phyloP scores from a whole-genome alignment of 2,113 vertebrate species.

The Grallaria varia region DNA sequence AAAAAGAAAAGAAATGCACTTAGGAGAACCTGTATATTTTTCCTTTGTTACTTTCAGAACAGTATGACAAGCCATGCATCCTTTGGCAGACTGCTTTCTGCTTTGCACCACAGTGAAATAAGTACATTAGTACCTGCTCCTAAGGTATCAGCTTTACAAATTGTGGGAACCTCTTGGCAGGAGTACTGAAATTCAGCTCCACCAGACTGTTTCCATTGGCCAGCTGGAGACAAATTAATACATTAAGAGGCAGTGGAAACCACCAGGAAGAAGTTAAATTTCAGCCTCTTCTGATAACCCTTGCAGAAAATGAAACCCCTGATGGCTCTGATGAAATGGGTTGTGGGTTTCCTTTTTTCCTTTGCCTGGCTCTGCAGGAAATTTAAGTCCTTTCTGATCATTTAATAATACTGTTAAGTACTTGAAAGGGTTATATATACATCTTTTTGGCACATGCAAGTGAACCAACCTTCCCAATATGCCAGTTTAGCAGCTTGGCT shows the following conservation, averaged over 20 bases:
- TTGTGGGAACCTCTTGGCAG: not conserved
- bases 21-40: not conserved
- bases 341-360: not conserved
- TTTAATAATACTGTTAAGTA: not conserved
- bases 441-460: not conserved
- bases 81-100: not conserved
- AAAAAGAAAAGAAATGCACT: not conserved
- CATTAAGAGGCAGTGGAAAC: not conserved
- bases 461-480: not conserved
- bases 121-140: not conserved
- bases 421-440: not conserved
- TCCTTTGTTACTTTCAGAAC: not conserved
- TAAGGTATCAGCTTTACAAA: not conserved
- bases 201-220: not conserved
- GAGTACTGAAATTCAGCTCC: not conserved
- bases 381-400: not conserved
- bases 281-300: not conserved
- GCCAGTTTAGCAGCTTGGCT: not conserved
- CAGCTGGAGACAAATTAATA: not conserved
- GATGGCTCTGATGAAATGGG: not conserved
- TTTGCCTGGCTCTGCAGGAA: not conserved
- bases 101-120: not conserved
- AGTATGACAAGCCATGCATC: not conserved
- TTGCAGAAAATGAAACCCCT: not conserved
- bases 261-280: not conserved